Percentiles rank a stretch among this genome's conserved stretches.
phyloP scores from a whole-genome alignment of 2,888 invertebrate genomes.

The Cheilosia vernalis region DNA sequence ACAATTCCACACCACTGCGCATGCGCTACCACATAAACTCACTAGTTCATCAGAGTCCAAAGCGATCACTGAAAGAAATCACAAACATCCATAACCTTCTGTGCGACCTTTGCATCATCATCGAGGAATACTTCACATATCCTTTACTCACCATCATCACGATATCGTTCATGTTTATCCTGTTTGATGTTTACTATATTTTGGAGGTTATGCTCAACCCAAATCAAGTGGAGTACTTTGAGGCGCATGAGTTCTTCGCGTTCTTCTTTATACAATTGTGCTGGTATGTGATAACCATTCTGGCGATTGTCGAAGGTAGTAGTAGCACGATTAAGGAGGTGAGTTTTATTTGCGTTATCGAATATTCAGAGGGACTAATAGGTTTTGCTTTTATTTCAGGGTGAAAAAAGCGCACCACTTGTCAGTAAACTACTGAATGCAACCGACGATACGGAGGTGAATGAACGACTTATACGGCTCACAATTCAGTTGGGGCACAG shows the following conservation, averaged over 20 bases:
- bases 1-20: conserved; percentile 53
- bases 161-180: conserved; percentile 81
- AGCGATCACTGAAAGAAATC: conserved; percentile 80
- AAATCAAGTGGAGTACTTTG: conserved; percentile 79
- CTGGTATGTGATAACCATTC: conserved; percentile 81
- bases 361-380: neutral
- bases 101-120: conserved; percentile 81
- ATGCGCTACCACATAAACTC: conserved; percentile 79
- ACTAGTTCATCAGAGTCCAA: conserved; percentile 79
- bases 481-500: conserved; percentile 82
- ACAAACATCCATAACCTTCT: conserved; percentile 81
- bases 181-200: conserved; percentile 82
- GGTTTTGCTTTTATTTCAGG: conserved; percentile 59
- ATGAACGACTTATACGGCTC: conserved; percentile 80
- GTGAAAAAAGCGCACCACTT: conserved; percentile 78
- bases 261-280: conserved; percentile 81
- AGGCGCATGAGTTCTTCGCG: conserved; percentile 81
- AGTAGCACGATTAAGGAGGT: conserved; percentile 79
- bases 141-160: conserved; percentile 81
- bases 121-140: conserved; percentile 82
- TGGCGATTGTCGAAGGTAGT: conserved; percentile 81
- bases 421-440: conserved; percentile 82
- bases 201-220: conserved; percentile 81
- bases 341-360: neutral
- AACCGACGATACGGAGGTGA: conserved; percentile 79